Percentiles rank a stretch among this genome's conserved stretches.
Conservation (phyloP, 2,797 vertebrate genomes). For the Brachyrhaphis roseni region DNA sequence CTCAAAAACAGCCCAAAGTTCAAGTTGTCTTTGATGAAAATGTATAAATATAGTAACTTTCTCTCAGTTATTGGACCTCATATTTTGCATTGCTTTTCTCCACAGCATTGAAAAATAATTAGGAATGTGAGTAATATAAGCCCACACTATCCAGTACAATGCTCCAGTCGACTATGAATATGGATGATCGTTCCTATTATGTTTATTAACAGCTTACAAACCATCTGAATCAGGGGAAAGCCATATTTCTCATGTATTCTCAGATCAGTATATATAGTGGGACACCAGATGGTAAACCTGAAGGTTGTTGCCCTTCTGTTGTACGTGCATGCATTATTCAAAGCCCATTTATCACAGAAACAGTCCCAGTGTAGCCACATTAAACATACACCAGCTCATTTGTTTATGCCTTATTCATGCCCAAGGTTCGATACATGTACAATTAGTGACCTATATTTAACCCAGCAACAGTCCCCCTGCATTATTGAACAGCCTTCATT, state of each 20-base stretch:
- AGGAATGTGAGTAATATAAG: neutral
- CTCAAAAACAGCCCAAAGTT: neutral
- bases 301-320: conserved; percentile 65
- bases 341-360: conserved; percentile 69
- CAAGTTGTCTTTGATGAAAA: neutral
- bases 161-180: neutral
- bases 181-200: conserved; percentile 10
- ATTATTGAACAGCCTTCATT: conserved; percentile 54
- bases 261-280: conserved; percentile 30
- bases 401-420: conserved; percentile 69
- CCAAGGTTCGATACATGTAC: conserved; percentile 50
- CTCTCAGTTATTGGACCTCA: neutral
- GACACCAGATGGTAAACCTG: conserved; percentile 69
- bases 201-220: conserved; percentile 26
- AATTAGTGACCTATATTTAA: conserved; percentile 67
- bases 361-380: conserved; percentile 58
- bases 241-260: conserved; percentile 31
- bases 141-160: neutral
- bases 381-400: conserved; percentile 61
- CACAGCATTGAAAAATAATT: neutral
- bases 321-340: conserved; percentile 74
- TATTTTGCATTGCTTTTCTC: neutral
- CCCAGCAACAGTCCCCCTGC: conserved; percentile 39
- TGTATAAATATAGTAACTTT: neutral
- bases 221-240: conserved; percentile 29